These are phyloP conservation scores for Progne subis DNA, from an alignment of 2,113 vertebrate genomes.

Conservation along the genomic window DNA sequence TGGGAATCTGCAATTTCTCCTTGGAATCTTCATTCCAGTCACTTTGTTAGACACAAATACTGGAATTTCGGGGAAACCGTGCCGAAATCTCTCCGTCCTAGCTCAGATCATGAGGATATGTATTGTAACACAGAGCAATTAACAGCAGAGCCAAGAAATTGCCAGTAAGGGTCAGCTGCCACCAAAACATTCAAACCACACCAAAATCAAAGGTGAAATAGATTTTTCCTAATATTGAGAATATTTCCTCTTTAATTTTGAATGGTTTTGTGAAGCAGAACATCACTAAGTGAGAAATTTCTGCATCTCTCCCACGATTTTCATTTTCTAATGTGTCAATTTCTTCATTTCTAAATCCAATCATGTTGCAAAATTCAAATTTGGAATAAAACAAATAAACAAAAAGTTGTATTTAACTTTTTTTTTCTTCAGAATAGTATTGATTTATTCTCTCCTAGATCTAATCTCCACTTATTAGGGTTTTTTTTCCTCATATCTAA, in stretches of 20 bases:
- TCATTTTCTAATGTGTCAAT: rapidly evolving
- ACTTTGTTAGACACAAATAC: background rate
- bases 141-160: background rate
- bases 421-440: background rate
- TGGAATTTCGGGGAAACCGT: background rate
- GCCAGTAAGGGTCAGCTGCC: background rate
- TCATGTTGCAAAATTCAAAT: background rate
- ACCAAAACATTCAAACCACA: background rate
- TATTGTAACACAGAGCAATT: background rate
- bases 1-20: background rate
- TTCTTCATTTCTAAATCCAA: background rate
- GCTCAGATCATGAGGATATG: background rate
- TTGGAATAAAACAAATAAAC: background rate
- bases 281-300: background rate
- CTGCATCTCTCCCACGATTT: background rate
- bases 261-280: background rate
- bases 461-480: background rate
- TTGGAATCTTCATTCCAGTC: background rate
- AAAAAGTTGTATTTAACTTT: background rate
- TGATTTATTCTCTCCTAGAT: background rate
- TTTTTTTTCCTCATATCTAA: rapidly evolving
- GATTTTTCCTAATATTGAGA: background rate
- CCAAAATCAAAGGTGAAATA: background rate
- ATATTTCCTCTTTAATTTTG: background rate
- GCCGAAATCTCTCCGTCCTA: background rate